Evolutionary conservation across 2,888 invertebrate species (phyloP).

Genomic region (Yponomeuta malinellus): DNA sequence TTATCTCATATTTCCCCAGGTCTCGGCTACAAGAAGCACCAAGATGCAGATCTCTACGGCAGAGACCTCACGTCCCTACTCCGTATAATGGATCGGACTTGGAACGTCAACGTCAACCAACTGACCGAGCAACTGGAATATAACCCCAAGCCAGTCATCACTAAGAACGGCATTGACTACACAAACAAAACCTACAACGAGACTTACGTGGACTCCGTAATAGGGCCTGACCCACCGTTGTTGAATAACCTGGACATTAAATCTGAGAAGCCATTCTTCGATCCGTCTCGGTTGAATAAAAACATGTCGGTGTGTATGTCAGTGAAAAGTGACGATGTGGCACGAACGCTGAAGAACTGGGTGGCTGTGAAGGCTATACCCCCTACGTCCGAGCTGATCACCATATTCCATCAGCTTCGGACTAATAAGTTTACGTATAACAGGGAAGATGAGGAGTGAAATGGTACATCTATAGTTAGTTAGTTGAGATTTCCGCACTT

Average conservation of each 20-base stretch:
- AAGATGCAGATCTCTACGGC: constrained; percentile 43
- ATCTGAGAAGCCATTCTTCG: constrained; percentile 36
- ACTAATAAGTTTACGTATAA: constrained; percentile 33
- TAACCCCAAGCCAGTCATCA: constrained; percentile 36
- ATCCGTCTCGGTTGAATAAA: constrained; percentile 35
- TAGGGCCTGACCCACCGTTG: constrained; percentile 53
- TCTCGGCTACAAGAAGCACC: constrained; percentile 46
- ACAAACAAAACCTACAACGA: constrained; percentile 43
- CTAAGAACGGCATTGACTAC: constrained; percentile 49
- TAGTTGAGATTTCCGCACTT: no score
- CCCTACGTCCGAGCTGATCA: constrained; percentile 47
- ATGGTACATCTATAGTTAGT: no score
- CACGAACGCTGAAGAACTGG: constrained; percentile 42
- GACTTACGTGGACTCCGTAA: constrained; percentile 39
- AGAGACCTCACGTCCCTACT: constrained; percentile 46
- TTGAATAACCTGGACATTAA: constrained; percentile 42
- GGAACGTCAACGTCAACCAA: constrained; percentile 36
- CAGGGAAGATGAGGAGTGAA: constrained; percentile 7
- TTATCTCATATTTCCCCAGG: constrained; percentile 32
- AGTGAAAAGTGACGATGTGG: constrained; percentile 44
- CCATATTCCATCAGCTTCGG: constrained; percentile 44
- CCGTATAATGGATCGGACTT: constrained; percentile 36
- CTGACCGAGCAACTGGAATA: constrained; percentile 39
- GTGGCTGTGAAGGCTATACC: constrained; percentile 38
- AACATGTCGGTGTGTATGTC: constrained; percentile 38